Base-by-base conservation (phyloP, 2,797 vertebrate genomes). In the Notolabrus celidotus region DNA sequence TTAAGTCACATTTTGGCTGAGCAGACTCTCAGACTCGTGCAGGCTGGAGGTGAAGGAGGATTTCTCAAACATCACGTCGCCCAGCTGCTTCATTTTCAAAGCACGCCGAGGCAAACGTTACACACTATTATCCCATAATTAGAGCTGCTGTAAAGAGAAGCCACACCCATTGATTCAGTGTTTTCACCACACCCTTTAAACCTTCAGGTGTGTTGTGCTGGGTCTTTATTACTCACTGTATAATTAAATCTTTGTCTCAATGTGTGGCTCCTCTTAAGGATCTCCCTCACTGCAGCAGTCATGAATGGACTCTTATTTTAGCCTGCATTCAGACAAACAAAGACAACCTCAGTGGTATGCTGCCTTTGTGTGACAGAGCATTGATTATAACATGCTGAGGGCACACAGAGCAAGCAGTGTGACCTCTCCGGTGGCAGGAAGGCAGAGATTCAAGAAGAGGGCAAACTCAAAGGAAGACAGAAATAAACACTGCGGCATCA, bases 61-160 rank as follows among this genome's bases (percentile, higher is more conserved):
- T 16, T 33, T 19, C 43, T 49, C 4, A 19, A 54, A 52, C 43
- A 65, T 25, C 25, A 59, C 33, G 27, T 67, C 53, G 19, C 11
- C 38, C 38, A 53, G 55, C 58, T 39, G 63, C 62, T 67, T 19
- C 22, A 16, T 64, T 72, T 67, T 79, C n/a, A 57, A 68, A 75
- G 46, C 43, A 52, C n/a, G 25, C 45, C 17, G 15, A 50, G 46
- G 15, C 64, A 49, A 73, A 71, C 2, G 16, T 51, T 69, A 54
- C 52, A 54, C 45, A 12, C 42, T 55, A 55, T 83, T 83, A 85
- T 79, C 83, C 79, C 71, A 83, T 86, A 83, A 86, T 84, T 83
- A 77, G 50, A 71, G 77, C 50, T 56, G 38, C 3, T 70, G 20
- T 36, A 62, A 66, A 63, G 58, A 59, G 39, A 34, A 27, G 74